phyloP scores from a whole-genome alignment of 2,797 vertebrate genomes.

The Delichon dasypus region DNA sequence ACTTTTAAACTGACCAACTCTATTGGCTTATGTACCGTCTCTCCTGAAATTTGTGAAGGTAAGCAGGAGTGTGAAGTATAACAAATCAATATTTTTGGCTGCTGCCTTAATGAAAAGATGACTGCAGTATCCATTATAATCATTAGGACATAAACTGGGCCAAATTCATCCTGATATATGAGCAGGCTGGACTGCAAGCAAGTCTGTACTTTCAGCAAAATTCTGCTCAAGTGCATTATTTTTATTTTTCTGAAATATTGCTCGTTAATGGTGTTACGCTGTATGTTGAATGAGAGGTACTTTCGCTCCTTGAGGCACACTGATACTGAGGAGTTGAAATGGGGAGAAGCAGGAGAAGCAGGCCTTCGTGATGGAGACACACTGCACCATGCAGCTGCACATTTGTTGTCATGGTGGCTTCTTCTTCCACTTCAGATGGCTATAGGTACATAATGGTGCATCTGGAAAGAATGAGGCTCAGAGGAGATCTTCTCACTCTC shows the following conservation, averaged over 20 bases:
- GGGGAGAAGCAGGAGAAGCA: background rate
- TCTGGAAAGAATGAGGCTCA: fast-evolving
- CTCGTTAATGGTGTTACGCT: background rate
- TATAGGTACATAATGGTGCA: background rate
- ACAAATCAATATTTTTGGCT: slow-evolving; percentile 62
- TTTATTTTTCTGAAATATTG: background rate
- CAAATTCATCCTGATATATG: slow-evolving; percentile 12
- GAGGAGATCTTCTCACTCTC: background rate
- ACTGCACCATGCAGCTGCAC: fast-evolving
- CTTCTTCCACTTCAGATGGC: background rate
- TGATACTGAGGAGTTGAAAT: background rate
- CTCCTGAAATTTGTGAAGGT: slow-evolving; percentile 59
- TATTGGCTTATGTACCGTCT: slow-evolving; percentile 33
- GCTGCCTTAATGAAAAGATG: slow-evolving; percentile 50
- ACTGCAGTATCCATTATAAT: slow-evolving; percentile 53
- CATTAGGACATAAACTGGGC: slow-evolving; percentile 24
- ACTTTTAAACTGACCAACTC: slow-evolving; percentile 63
- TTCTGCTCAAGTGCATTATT: background rate
- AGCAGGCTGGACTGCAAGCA: background rate
- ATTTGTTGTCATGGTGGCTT: background rate
- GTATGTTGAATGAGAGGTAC: background rate
- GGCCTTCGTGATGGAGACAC: background rate
- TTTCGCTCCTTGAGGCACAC: background rate
- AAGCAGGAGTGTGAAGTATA: slow-evolving; percentile 40
- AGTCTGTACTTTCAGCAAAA: slow-evolving; percentile 14